Conservation (phyloP, 1,140 invertebrate species). For the Dryas iulia region DNA sequence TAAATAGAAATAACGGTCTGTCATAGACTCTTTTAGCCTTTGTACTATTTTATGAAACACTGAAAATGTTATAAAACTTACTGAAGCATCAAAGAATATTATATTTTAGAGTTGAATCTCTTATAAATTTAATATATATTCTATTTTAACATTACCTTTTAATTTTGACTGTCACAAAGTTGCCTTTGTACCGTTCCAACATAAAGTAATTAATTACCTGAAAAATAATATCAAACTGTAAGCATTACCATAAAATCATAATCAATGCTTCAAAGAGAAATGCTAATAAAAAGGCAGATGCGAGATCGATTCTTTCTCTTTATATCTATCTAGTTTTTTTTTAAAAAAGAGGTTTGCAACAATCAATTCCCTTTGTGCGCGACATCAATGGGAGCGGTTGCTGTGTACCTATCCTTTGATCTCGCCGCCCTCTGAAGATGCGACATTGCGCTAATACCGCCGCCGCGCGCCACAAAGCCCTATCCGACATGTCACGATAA, state of each 20-base stretch:
- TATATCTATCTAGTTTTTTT: constrained; percentile 52
- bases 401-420: constrained; percentile 77
- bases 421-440: constrained; percentile 77
- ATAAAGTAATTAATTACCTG: background rate
- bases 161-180: background rate
- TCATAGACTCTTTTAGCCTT: constrained; percentile 1
- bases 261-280: constrained; percentile 3
- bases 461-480: constrained; percentile 49
- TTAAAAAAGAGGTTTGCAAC: constrained; percentile 74
- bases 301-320: constrained; percentile 65
- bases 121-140: background rate
- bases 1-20: constrained; percentile 3
- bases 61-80: background rate
- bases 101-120: background rate
- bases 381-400: constrained; percentile 77
- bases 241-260: background rate
- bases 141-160: background rate
- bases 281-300: constrained; percentile 56
- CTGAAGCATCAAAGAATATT: background rate
- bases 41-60: background rate
- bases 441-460: constrained; percentile 73
- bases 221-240: background rate
- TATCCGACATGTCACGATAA: constrained; percentile 43
- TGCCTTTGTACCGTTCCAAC: background rate
- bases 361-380: constrained; percentile 79